Conservation (phyloP, 2,888 invertebrate species). For the Agrotis segetum region DNA sequence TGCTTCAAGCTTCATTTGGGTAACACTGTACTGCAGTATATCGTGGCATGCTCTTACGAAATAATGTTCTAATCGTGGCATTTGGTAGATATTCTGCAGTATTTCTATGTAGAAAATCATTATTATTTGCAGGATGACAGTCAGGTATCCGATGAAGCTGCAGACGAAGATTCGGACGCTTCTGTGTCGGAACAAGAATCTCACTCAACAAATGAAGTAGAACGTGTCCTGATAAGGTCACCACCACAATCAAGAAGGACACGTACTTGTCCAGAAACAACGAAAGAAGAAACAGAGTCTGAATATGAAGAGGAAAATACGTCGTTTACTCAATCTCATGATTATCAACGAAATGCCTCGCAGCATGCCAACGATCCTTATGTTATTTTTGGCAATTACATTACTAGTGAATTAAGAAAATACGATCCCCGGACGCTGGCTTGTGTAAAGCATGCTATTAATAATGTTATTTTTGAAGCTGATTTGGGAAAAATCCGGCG, state of each 20-base stretch:
- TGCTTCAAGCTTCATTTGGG: no score
- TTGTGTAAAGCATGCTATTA: constrained; percentile 20
- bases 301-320: constrained; percentile 5
- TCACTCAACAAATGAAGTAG: constrained; percentile 2
- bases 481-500: constrained; percentile 9
- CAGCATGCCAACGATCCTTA: background rate
- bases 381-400: constrained; percentile 27
- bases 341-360: background rate
- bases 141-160: background rate
- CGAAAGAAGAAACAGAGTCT: background rate
- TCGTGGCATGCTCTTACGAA: no score
- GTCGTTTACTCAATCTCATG: background rate
- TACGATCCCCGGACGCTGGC: constrained; percentile 16
- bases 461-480: constrained; percentile 26
- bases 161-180: constrained; percentile 9
- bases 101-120: background rate
- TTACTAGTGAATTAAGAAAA: constrained; percentile 24
- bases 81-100: no score
- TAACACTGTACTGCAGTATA: no score
- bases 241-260: background rate
- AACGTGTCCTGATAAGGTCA: background rate
- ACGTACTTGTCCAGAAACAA: constrained; percentile 1
- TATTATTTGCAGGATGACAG: constrained; percentile 13
- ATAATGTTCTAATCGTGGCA: no score
- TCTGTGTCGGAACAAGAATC: constrained; percentile 4